phyloP scores from a whole-genome alignment of 2,888 invertebrate genomes.

The Ectemnius cavifrons region DNA sequence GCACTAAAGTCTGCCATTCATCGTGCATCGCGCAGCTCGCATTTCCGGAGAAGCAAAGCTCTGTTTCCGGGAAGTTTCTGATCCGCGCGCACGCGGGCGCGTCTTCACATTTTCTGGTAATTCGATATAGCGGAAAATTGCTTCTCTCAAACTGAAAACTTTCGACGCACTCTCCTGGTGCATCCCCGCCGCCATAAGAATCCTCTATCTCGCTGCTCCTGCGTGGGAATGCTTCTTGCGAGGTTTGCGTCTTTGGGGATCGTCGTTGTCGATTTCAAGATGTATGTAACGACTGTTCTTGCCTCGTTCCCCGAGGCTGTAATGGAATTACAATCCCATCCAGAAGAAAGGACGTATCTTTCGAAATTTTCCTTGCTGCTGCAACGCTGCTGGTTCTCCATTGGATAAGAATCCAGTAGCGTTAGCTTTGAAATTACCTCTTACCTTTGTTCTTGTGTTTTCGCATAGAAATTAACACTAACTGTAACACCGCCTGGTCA shows the following conservation, averaged over 20 bases:
- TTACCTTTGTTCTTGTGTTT: too few relatives aligned
- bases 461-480: too few relatives aligned
- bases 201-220: not conserved
- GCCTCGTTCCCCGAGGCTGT: slow-evolving; percentile 15
- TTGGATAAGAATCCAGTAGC: too few relatives aligned
- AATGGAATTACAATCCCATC: slow-evolving; percentile 39
- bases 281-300: slow-evolving; percentile 46
- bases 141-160: slow-evolving; percentile 35
- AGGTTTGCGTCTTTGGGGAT: not conserved
- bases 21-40: not conserved
- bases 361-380: not conserved
- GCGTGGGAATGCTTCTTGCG: not conserved
- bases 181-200: not conserved
- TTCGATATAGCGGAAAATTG: slow-evolving; percentile 57
- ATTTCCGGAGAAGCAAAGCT: not conserved
- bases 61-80: slow-evolving; percentile 37
- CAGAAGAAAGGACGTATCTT: not conserved
- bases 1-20: too few relatives aligned
- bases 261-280: slow-evolving; percentile 36
- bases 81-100: slow-evolving; percentile 10
- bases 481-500: too few relatives aligned
- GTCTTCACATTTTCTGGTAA: slow-evolving; percentile 47
- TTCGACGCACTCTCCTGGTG: slow-evolving; percentile 23
- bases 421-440: too few relatives aligned
- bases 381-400: too few relatives aligned